Percentiles rank a stretch among this genome's conserved stretches.
Conservation (phyloP, 1,140 invertebrate genomes). For the Drosophila subobscura region DNA sequence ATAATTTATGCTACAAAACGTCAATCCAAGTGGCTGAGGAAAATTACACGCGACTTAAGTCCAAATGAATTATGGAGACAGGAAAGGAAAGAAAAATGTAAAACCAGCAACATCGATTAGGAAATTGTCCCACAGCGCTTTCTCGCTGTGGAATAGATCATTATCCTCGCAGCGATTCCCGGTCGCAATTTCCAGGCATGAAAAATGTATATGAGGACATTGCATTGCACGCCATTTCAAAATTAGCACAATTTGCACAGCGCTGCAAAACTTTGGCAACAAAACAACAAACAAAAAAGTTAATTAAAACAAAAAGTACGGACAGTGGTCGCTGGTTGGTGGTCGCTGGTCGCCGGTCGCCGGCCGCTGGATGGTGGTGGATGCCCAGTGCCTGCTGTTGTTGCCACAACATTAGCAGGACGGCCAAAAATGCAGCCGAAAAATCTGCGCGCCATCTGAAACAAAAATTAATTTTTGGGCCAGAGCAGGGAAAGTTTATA, state of each 20-base stretch:
- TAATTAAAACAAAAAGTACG: conserved; percentile 72
- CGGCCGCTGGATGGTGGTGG: too few species aligned
- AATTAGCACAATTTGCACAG: conserved; percentile 51
- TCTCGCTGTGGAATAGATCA: neutral
- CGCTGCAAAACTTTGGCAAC: conserved; percentile 34
- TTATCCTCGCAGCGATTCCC: neutral
- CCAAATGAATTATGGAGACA: conserved; percentile 10
- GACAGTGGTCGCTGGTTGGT: conserved; percentile 35
- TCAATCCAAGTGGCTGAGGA: conserved; percentile 51
- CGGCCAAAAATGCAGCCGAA: conserved; percentile 58
- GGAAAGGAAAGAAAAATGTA: neutral
- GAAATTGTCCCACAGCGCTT: too few species aligned
- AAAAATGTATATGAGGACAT: conserved; percentile 35
- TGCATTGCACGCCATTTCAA: conserved; percentile 25
- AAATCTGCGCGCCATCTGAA: conserved; percentile 69
- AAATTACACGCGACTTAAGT: conserved; percentile 25
- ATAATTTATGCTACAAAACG: conserved; percentile 53
- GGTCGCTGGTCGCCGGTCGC: neutral
- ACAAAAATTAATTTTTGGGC: conserved; percentile 74
- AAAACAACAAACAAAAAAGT: conserved; percentile 48
- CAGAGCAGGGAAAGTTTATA: conserved; percentile 58
- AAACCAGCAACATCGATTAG: neutral
- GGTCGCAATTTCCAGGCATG: conserved; percentile 13
- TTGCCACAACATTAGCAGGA: conserved; percentile 71
- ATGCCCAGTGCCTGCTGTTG: conserved; percentile 6